A percentile compares a stretch with the other conserved stretches of the same genome.
These are phyloP conservation scores for Pheucticus melanocephalus DNA, from an alignment of 2,113 vertebrate species.

Conservation along the genomic window DNA sequence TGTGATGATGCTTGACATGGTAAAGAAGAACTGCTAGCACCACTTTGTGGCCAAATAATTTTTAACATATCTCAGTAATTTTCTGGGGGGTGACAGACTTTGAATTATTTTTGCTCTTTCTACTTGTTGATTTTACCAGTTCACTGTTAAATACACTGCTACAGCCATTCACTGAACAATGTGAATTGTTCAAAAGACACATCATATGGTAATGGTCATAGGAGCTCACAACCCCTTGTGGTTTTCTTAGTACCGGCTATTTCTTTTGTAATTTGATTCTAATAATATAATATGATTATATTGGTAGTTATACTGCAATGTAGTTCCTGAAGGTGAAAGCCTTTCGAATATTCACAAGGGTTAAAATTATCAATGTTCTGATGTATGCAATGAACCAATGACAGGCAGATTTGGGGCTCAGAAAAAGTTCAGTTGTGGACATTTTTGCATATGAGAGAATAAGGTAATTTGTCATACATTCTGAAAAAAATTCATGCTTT, in stretches of 20 bases:
- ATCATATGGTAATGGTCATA: neutral
- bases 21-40: neutral
- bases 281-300: neutral
- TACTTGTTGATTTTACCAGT: neutral
- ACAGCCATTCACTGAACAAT: neutral
- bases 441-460: neutral
- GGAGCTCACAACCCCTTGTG: neutral
- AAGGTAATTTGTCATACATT: neutral
- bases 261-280: neutral
- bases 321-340: neutral
- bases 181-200: neutral
- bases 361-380: neutral
- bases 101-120: neutral
- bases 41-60: neutral
- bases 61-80: neutral
- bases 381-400: neutral
- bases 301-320: neutral
- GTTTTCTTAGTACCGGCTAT: neutral
- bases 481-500: neutral
- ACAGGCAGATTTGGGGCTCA: neutral
- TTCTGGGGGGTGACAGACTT: neutral
- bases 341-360: neutral
- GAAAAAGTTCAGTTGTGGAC: neutral
- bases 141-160: neutral
- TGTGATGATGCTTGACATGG: neutral